phyloP scores from a whole-genome alignment of 2,113 vertebrate genomes.

The Otis tarda region DNA sequence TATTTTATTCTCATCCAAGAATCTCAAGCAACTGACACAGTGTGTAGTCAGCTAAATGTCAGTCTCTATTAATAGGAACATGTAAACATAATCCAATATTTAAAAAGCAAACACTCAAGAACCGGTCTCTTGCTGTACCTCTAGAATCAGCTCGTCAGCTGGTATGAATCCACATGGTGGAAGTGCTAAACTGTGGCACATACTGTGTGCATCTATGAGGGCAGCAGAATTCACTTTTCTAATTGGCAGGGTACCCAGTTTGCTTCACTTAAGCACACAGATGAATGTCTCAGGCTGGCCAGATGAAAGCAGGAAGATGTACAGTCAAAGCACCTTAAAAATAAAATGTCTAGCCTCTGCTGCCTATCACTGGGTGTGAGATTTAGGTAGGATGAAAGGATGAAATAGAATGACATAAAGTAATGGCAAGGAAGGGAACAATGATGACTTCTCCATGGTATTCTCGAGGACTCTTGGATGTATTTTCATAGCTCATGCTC shows the following conservation, averaged over 20 bases:
- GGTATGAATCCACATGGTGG: neutral
- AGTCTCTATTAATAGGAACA: constrained; percentile 26
- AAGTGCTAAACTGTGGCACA: neutral
- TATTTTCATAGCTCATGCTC: neutral
- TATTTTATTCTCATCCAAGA: constrained; percentile 35
- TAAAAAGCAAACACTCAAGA: constrained; percentile 45
- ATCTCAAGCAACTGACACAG: constrained; percentile 17
- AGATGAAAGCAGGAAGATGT: neutral
- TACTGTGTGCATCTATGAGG: neutral
- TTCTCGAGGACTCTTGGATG: neutral
- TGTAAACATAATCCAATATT: constrained; percentile 57
- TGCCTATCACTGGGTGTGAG: neutral
- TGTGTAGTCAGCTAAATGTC: constrained; percentile 36
- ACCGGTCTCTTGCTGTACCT: neutral
- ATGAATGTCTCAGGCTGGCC: neutral
- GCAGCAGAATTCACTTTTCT: neutral
- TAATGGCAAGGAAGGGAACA: neutral
- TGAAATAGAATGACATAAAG: neutral
- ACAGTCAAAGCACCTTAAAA: neutral
- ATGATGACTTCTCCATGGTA: neutral
- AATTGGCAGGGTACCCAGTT: neutral
- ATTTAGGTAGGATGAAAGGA: neutral
- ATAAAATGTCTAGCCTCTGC: neutral
- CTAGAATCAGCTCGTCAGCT: neutral
- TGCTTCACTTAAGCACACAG: neutral